phyloP scores from a whole-genome alignment of 2,113 vertebrate genomes.

The Crocuta crocuta region DNA sequence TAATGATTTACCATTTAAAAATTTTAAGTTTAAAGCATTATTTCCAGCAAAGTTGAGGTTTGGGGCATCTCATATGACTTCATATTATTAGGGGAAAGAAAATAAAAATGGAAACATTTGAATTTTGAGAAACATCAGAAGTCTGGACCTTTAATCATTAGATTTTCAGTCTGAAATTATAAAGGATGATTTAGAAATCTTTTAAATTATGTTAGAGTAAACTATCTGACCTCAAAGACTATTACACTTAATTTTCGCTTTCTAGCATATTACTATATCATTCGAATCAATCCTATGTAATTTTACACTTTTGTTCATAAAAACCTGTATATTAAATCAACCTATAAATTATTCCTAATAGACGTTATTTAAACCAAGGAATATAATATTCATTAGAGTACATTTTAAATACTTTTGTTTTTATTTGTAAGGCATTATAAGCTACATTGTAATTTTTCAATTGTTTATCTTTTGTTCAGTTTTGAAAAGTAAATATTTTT shows the following conservation, averaged over 20 bases:
- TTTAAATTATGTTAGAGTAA: not conserved
- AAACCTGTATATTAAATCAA: not conserved
- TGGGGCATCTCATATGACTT: not conserved
- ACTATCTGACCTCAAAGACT: not conserved
- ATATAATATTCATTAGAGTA: not conserved
- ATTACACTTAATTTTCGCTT: not conserved
- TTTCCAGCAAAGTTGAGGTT: not conserved
- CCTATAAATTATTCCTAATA: conserved; percentile 24
- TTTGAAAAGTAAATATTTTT: not conserved
- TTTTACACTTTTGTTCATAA: conserved; percentile 29
- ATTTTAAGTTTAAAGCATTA: conserved; percentile 2
- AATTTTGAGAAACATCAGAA: not conserved
- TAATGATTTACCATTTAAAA: not conserved
- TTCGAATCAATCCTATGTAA: conserved; percentile 48
- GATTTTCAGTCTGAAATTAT: conserved; percentile 34
- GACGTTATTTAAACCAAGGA: not conserved
- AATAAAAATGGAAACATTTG: not conserved
- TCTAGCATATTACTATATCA: not conserved
- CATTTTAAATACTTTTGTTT: not conserved
- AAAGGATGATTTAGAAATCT: not conserved
- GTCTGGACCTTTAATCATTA: not conserved
- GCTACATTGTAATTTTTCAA: not conserved
- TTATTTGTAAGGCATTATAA: conserved; percentile 7
- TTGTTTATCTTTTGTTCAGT: not conserved
- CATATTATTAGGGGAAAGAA: not conserved